Evolutionary conservation across 2,797 vertebrate genomes (phyloP).

Genomic region (Centropyge bicolor): DNA sequence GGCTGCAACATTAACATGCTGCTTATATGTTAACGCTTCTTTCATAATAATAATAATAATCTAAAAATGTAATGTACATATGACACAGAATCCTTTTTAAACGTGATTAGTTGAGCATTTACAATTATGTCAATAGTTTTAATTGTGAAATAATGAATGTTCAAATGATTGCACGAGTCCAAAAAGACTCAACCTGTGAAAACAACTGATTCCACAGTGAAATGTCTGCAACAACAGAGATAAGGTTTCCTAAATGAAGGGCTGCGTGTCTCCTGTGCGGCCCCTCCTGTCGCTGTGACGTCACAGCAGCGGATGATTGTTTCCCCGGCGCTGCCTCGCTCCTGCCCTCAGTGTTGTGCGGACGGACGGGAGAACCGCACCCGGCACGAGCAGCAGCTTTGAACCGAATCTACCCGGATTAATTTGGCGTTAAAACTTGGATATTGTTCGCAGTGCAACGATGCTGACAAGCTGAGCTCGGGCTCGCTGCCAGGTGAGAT

Average conservation of each 20-base stretch:
- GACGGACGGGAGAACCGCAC: fast-evolving
- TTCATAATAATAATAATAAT: no score
- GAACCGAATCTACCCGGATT: neutral
- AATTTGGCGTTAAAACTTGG: neutral
- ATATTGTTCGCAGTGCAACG: neutral
- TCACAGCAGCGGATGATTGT: constrained; percentile 23
- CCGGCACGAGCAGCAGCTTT: fast-evolving
- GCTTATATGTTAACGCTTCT: no score
- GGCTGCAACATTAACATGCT: no score
- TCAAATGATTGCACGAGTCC: neutral
- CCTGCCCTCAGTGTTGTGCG: neutral
- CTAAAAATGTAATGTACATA: no score
- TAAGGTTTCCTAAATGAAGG: no score
- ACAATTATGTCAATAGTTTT: neutral
- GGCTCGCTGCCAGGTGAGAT: constrained; percentile 25
- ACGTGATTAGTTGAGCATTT: no score
- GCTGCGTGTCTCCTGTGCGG: neutral
- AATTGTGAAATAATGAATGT: neutral
- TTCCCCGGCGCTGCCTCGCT: neutral
- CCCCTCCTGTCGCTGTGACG: neutral
- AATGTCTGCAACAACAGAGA: neutral
- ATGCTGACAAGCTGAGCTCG: neutral
- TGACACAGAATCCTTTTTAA: no score
- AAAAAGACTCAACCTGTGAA: neutral
- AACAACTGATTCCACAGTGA: neutral